Conservation (phyloP, 1,140 invertebrate genomes). For the Eriosoma lanigerum region DNA sequence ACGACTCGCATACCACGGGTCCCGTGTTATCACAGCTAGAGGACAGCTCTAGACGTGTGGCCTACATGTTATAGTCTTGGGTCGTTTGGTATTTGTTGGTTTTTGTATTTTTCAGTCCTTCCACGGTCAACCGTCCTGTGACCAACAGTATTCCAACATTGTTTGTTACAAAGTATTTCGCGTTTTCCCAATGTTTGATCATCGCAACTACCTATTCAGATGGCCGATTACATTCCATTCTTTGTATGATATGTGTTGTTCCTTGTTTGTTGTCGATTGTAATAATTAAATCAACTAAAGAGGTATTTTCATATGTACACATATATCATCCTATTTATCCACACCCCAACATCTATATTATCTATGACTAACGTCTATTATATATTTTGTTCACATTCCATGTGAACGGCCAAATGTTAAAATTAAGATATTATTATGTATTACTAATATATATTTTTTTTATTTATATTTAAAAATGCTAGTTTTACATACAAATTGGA, state of each 20-base stretch:
- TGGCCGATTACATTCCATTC: not conserved
- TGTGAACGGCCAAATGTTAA: not conserved
- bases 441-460: not conserved
- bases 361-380: no score
- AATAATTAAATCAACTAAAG: no score
- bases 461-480: not conserved
- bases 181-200: not conserved
- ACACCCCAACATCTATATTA: not conserved
- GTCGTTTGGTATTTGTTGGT: not conserved
- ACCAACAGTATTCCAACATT: not conserved
- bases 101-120: not conserved
- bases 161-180: no score
- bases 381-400: not conserved
- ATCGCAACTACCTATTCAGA: not conserved
- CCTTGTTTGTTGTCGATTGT: not conserved
- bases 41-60: not conserved
- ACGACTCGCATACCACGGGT: not conserved
- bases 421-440: not conserved
- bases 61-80: not conserved
- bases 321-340: not conserved
- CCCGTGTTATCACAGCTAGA: slow-evolving; percentile 4
- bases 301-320: not conserved
- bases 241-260: not conserved
- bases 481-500: not conserved
- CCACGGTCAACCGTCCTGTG: no score